Evolutionary conservation across 2,888 invertebrate genomes (phyloP).

Genomic region (Antheraea assamensis): DNA sequence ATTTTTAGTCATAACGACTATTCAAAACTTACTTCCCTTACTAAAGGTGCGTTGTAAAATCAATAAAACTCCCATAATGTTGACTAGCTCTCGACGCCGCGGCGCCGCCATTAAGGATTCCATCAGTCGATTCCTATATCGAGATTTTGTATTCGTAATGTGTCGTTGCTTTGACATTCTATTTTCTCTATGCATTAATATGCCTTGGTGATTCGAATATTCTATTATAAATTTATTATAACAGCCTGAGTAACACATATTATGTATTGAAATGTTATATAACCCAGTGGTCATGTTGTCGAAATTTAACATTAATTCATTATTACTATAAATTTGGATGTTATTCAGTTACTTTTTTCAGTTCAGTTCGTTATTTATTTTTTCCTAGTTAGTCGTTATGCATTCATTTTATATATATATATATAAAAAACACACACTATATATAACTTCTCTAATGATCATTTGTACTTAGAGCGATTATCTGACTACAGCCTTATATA

Average conservation of each 20-base stretch:
- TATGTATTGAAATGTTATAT: too few species aligned
- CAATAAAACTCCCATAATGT: slow-evolving; percentile 34
- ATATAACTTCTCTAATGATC: too few species aligned
- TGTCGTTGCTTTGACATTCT: background rate
- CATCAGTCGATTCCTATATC: slow-evolving; percentile 17
- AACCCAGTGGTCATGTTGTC: too few species aligned
- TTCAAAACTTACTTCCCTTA: slow-evolving; percentile 14
- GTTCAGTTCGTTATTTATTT: too few species aligned
- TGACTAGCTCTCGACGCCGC: slow-evolving; percentile 32
- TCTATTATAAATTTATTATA: background rate
- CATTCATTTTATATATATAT: too few species aligned
- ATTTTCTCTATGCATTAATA: slow-evolving; percentile 1
- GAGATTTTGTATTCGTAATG: slow-evolving; percentile 15
- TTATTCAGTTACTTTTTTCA: too few species aligned
- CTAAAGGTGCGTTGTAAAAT: slow-evolving; percentile 26
- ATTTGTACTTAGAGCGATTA: too few species aligned
- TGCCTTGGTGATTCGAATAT: background rate
- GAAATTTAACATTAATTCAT: too few species aligned
- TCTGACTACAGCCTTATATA: too few species aligned
- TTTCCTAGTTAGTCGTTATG: too few species aligned
- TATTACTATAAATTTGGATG: too few species aligned
- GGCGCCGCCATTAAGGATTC: slow-evolving; percentile 30
- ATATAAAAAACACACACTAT: too few species aligned
- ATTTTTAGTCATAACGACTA: background rate
- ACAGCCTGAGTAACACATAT: background rate